phyloP scores from a whole-genome alignment of 2,797 vertebrate genomes.

The Graptemys geographica region DNA sequence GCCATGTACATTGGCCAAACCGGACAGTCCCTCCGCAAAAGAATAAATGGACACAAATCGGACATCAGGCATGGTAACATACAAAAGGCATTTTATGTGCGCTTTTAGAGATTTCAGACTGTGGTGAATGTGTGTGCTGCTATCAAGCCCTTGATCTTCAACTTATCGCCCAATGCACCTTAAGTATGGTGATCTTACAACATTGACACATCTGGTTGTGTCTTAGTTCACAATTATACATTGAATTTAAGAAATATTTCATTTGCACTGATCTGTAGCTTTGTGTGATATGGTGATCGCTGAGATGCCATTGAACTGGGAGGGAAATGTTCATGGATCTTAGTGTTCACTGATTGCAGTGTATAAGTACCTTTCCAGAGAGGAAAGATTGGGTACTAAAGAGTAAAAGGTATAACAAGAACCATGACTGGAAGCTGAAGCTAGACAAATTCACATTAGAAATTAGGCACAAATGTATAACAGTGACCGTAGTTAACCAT shows the following conservation, averaged over 20 bases:
- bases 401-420: constrained; percentile 45
- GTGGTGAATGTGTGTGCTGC: neutral
- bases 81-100: neutral
- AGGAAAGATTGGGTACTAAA: constrained; percentile 8
- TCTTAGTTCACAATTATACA: neutral
- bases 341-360: neutral
- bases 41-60: no score
- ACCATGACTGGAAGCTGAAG: constrained; percentile 32
- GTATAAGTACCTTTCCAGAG: neutral
- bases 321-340: neutral
- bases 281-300: neutral
- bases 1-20: no score
- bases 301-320: neutral
- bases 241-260: neutral
- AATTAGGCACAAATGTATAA: constrained; percentile 45
- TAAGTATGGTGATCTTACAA: neutral
- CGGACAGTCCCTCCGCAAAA: no score
- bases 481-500: neutral
- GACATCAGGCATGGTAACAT: no score
- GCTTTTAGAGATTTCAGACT: neutral
- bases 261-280: neutral
- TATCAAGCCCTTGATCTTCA: accelerated
- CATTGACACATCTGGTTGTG: neutral
- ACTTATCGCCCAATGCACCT: neutral
- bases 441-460: constrained; percentile 68